Conservation (phyloP, 2,113 vertebrate species). For the Paralichthys olivaceus region DNA sequence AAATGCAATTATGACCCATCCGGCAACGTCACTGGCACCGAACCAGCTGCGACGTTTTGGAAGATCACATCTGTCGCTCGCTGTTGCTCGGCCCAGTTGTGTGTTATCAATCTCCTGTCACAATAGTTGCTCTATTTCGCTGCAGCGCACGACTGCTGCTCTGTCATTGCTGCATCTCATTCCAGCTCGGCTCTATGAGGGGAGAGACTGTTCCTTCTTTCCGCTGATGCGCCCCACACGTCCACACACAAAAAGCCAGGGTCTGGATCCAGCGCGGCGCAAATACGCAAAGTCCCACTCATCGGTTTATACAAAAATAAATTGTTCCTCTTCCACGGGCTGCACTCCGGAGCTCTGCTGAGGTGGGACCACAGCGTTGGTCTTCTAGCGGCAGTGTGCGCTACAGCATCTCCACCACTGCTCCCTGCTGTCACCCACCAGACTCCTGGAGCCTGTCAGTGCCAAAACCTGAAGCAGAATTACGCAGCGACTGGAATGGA, state of each 20-base stretch:
- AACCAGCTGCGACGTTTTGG: slow-evolving; percentile 61
- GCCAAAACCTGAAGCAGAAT: slow-evolving; percentile 83
- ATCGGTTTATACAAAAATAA: background rate
- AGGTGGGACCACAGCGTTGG: slow-evolving; percentile 28
- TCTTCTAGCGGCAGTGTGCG: slow-evolving; percentile 66
- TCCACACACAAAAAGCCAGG: slow-evolving; percentile 26
- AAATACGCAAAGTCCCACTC: slow-evolving; percentile 60
- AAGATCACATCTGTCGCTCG: slow-evolving; percentile 69
- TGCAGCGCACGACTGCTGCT: slow-evolving; percentile 69
- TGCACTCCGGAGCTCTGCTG: background rate
- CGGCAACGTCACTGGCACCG: slow-evolving; percentile 41
- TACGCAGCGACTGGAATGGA: slow-evolving; percentile 76
- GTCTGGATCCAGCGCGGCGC: slow-evolving; percentile 35
- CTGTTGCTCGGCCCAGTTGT: slow-evolving; percentile 57
- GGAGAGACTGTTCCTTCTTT: slow-evolving; percentile 47
- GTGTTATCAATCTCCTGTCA: slow-evolving; percentile 64
- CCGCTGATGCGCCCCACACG: background rate
- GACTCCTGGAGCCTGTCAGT: slow-evolving; percentile 57
- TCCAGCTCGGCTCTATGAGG: slow-evolving; percentile 56
- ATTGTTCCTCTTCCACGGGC: background rate
- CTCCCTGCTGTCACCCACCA: slow-evolving; percentile 72
- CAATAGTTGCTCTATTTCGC: slow-evolving; percentile 74
- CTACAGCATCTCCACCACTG: slow-evolving; percentile 73
- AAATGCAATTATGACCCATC: slow-evolving; percentile 40
- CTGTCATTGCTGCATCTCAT: slow-evolving; percentile 68